phyloP scores from a whole-genome alignment of 2,888 invertebrate genomes.

The Dysmachus trigonus region DNA sequence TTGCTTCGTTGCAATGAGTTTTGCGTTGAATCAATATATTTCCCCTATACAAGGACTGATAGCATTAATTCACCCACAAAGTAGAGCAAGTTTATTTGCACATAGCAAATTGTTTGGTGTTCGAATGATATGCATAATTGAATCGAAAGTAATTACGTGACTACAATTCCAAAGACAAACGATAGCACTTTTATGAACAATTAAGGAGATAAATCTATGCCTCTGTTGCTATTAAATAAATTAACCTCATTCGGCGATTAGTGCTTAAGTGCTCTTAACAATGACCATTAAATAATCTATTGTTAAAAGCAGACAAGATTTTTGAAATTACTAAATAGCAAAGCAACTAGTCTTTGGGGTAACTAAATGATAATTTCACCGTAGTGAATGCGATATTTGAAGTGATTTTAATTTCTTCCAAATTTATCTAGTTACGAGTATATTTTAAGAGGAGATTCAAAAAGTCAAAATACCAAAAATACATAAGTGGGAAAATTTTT shows the following conservation, averaged over 20 bases:
- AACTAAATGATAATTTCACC: too few species aligned
- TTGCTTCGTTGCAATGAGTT: constrained; percentile 21
- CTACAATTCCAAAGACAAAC: not conserved
- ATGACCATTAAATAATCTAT: not conserved
- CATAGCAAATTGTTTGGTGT: constrained; percentile 12
- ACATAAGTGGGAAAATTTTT: too few species aligned
- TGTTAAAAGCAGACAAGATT: not conserved
- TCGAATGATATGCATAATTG: constrained; percentile 4
- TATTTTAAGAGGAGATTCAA: too few species aligned
- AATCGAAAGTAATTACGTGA: constrained; percentile 23
- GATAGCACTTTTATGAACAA: not conserved
- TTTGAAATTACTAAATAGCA: not conserved
- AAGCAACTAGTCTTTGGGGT: not conserved
- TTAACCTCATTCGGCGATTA: not conserved
- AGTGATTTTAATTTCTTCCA: too few species aligned
- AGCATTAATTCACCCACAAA: not conserved
- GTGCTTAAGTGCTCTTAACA: not conserved
- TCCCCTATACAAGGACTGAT: constrained; percentile 12
- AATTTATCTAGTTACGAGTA: too few species aligned
- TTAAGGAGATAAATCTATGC: not conserved
- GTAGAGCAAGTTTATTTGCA: not conserved
- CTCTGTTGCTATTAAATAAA: not conserved
- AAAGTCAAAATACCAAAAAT: too few species aligned
- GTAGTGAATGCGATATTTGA: too few species aligned
- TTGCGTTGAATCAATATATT: constrained; percentile 45